Evolutionary conservation across 2,888 invertebrate genomes (phyloP).

Genomic region (Koerneria pararmatus): DNA sequence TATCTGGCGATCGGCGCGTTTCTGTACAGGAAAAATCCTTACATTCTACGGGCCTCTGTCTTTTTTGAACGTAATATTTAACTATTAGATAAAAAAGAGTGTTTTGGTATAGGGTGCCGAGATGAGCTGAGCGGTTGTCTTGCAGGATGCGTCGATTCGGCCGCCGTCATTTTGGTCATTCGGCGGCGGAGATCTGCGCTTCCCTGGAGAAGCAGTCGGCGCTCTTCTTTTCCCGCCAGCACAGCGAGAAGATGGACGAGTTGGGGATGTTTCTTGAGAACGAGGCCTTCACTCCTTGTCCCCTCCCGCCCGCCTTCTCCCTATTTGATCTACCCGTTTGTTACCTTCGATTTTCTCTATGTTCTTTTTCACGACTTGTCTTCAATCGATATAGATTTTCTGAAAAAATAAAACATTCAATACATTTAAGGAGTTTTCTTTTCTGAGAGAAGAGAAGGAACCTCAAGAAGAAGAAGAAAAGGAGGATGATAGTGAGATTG

Average conservation of each 20-base stretch:
- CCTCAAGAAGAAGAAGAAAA: no score
- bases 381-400: neutral
- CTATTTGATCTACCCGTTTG: conserved; percentile 53
- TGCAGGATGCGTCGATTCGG: conserved; percentile 49
- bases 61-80: no score
- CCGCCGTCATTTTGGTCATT: conserved; percentile 38
- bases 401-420: no score
- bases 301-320: conserved; percentile 51
- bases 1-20: no score
- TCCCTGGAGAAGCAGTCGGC: conserved; percentile 38
- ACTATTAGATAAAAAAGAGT: neutral
- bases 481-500: no score
- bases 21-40: no score
- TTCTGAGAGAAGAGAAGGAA: no score
- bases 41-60: no score
- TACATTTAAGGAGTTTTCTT: no score
- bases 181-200: conserved; percentile 30
- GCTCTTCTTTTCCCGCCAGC: conserved; percentile 38
- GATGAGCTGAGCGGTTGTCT: neutral
- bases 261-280: conserved; percentile 54
- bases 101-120: neutral
- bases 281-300: conserved; percentile 54
- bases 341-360: neutral
- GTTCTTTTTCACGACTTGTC: neutral
- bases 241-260: conserved; percentile 51